Conservation (phyloP, 2,888 invertebrate species). For the Diadromus collaris region DNA sequence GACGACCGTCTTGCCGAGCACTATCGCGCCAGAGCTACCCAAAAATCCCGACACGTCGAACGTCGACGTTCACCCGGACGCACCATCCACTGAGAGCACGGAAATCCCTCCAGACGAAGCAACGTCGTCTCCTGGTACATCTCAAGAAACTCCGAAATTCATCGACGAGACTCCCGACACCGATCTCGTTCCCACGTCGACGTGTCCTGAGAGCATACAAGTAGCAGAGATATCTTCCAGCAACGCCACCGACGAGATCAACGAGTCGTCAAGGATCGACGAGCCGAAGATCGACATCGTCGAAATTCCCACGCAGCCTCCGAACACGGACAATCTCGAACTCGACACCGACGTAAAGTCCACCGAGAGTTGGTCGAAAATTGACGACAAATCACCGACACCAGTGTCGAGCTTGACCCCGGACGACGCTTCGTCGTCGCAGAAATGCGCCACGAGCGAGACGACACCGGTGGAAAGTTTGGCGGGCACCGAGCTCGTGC, state of each 20-base stretch:
- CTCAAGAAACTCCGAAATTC: background rate
- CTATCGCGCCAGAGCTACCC: constrained; percentile 18
- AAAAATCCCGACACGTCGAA: constrained; percentile 50
- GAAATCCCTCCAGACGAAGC: background rate
- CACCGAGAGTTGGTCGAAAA: constrained; percentile 6
- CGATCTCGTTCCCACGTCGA: background rate
- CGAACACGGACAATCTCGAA: background rate
- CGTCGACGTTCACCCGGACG: constrained; percentile 21
- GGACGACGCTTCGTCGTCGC: constrained; percentile 11
- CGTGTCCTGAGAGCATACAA: constrained; percentile 69
- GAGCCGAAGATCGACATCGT: background rate
- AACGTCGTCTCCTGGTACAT: background rate
- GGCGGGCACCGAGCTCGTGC: constrained; percentile 40
- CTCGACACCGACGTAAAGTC: background rate
- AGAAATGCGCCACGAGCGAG: constrained; percentile 7
- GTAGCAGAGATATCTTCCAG: constrained; percentile 76
- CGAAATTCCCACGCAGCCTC: constrained; percentile 22
- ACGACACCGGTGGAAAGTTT: constrained; percentile 9
- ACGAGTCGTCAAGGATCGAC: background rate
- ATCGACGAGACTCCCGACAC: background rate
- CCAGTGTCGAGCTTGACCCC: background rate
- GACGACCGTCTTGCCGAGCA: constrained; percentile 8
- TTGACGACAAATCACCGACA: background rate
- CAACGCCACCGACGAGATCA: constrained; percentile 64
- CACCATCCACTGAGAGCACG: constrained; percentile 20